These are phyloP conservation scores for Gymnoscopelus microlampas DNA, from an alignment of 2,797 vertebrate species.

Conservation along the genomic window DNA sequence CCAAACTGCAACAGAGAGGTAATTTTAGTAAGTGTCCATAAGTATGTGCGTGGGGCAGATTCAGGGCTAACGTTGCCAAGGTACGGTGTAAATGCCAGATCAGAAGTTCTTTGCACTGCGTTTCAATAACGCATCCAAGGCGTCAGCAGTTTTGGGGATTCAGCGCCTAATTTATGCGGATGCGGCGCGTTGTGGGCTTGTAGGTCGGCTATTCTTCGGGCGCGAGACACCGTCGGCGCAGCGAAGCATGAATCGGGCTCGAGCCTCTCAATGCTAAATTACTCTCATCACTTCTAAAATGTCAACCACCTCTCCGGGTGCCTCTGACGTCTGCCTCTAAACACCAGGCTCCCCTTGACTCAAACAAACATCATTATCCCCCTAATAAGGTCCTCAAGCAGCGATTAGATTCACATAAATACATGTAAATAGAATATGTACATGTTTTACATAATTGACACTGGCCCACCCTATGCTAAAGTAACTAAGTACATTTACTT, in stretches of 20 bases:
- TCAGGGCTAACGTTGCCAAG: slow-evolving; percentile 31
- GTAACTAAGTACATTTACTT: too few species aligned
- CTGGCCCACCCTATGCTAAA: not conserved
- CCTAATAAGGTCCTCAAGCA: slow-evolving; percentile 5
- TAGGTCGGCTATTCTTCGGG: too few species aligned
- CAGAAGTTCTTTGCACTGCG: slow-evolving; percentile 48
- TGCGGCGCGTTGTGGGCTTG: too few species aligned
- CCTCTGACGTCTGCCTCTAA: slow-evolving; percentile 36
- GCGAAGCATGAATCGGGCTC: too few species aligned
- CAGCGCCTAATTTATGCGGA: not conserved
- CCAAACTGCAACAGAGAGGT: slow-evolving; percentile 26
- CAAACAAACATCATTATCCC: not conserved
- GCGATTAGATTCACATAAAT: slow-evolving; percentile 9
- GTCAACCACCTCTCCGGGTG: slow-evolving; percentile 44
- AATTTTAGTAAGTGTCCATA: slow-evolving; percentile 49
- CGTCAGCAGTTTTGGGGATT: slow-evolving; percentile 70
- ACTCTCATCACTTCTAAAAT: slow-evolving; percentile 73
- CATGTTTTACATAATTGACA: slow-evolving; percentile 10
- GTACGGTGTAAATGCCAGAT: slow-evolving; percentile 39
- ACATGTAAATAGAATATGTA: not conserved
- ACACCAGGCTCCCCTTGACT: slow-evolving; percentile 25
- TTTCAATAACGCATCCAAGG: slow-evolving; percentile 55
- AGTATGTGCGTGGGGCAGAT: slow-evolving; percentile 21
- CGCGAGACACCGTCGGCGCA: too few species aligned
- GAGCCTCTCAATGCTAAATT: slow-evolving; percentile 63